Conservation (phyloP, 2,797 vertebrate genomes). For the Myoxocephalus aenaeus region DNA sequence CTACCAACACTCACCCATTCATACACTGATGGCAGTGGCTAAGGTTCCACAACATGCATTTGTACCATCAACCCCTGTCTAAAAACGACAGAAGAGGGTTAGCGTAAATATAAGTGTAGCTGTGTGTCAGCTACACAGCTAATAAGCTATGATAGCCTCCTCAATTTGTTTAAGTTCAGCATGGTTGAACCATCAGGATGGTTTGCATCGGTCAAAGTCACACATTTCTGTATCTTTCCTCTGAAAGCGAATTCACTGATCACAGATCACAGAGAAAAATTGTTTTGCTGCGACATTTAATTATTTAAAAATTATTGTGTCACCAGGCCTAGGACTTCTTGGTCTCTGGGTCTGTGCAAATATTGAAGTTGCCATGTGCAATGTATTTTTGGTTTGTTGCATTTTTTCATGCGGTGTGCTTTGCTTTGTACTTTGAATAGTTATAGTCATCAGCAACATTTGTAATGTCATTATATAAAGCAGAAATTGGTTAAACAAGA, state of each 20-base stretch:
- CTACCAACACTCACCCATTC: too few species aligned
- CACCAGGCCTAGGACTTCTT: not conserved
- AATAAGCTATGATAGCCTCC: too few species aligned
- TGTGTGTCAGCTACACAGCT: too few species aligned
- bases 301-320: not conserved
- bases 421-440: not conserved
- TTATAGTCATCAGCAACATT: not conserved
- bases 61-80: not conserved
- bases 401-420: too few species aligned
- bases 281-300: not conserved
- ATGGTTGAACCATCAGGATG: not conserved
- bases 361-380: not conserved
- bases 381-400: not conserved
- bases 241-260: not conserved
- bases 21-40: too few species aligned
- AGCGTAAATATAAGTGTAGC: not conserved
- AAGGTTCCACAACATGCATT: not conserved
- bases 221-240: too few species aligned
- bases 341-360: not conserved
- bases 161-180: not conserved
- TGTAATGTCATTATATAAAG: too few species aligned
- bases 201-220: too few species aligned
- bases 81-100: not conserved
- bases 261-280: too few species aligned
- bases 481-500: not conserved